A percentile compares a stretch with the other conserved stretches of the same genome.
Conservation (phyloP, 2,888 invertebrate genomes). For the Oegoconia quadripuncta region DNA sequence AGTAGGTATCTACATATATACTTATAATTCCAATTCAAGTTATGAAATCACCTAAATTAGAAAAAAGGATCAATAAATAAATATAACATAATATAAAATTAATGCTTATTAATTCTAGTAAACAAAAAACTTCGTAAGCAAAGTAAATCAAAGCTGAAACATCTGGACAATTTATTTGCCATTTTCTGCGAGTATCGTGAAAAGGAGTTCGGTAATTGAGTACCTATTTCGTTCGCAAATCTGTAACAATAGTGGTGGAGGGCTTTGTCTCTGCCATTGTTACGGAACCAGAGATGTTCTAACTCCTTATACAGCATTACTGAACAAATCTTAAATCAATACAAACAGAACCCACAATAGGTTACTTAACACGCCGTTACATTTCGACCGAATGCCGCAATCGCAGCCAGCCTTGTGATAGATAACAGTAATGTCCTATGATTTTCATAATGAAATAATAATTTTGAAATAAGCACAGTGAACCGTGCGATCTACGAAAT, state of each 20-base stretch:
- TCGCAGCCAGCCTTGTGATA: neutral
- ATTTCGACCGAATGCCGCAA: neutral
- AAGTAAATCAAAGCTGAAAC: no score
- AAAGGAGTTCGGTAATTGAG: conserved; percentile 10
- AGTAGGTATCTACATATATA: no score
- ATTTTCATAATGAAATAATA: no score
- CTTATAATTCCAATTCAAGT: no score
- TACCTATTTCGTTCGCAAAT: conserved; percentile 11
- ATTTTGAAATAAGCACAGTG: neutral
- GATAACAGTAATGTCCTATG: no score
- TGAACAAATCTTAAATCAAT: conserved; percentile 20
- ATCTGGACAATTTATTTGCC: conserved; percentile 1
- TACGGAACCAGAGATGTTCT: conserved; percentile 3
- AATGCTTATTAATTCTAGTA: no score
- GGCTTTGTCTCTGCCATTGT: conserved; percentile 29
- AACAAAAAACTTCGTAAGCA: no score
- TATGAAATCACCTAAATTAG: no score
- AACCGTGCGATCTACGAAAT: no score
- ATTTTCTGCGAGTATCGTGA: neutral
- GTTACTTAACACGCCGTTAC: neutral
- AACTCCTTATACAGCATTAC: conserved; percentile 10
- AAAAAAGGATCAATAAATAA: no score
- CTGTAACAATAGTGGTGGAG: conserved; percentile 16
- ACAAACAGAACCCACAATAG: conserved; percentile 10
- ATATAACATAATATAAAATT: no score